Conservation (phyloP, 2,113 vertebrate genomes). For the Turdus rufiventris region DNA sequence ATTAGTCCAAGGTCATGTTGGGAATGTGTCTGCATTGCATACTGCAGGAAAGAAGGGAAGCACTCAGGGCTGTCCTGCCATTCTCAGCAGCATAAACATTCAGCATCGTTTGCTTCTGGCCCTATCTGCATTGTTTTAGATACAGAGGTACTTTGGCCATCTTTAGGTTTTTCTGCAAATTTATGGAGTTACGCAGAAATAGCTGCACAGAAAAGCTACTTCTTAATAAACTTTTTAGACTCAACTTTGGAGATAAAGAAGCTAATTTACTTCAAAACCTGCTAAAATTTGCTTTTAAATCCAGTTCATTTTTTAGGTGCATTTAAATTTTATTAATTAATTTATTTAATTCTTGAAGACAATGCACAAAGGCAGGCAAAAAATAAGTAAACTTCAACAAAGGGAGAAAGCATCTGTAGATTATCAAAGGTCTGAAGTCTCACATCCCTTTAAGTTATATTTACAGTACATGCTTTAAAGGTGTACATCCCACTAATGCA, state of each 20-base stretch:
- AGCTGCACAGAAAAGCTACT: background rate
- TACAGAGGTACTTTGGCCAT: background rate
- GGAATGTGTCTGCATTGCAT: background rate
- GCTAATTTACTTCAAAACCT: background rate
- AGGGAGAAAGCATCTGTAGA: background rate
- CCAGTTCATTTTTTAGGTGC: background rate
- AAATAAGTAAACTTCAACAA: background rate
- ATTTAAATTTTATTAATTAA: background rate
- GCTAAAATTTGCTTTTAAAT: background rate
- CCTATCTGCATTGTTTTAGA: background rate
- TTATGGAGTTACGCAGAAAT: background rate
- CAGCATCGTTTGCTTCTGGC: background rate
- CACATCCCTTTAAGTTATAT: background rate
- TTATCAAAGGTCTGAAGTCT: background rate
- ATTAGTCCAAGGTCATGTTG: background rate
- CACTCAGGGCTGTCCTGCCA: background rate
- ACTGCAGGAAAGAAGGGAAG: background rate
- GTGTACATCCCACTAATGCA: background rate
- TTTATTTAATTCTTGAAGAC: background rate
- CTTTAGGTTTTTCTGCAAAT: background rate
- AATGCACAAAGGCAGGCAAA: background rate
- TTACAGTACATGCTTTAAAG: background rate
- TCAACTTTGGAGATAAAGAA: background rate
- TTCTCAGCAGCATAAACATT: background rate
- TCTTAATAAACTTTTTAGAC: background rate